phyloP scores from a whole-genome alignment of 2,888 invertebrate species.

The Lacanobia oleracea region DNA sequence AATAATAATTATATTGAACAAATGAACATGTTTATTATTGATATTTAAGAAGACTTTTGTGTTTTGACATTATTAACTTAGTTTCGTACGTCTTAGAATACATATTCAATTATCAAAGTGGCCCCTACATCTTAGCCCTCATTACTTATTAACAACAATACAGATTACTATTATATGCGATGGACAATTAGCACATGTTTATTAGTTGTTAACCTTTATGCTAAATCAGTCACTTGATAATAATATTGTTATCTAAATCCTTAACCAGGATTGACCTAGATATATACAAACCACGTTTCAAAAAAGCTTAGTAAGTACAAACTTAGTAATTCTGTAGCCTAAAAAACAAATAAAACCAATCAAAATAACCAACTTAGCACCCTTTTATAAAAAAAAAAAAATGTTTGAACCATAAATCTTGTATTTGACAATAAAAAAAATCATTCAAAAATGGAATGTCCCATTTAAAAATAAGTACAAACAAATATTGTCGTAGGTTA shows the following conservation, averaged over 20 bases:
- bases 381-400: neutral
- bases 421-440: neutral
- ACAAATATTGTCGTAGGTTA: slow-evolving; percentile 35
- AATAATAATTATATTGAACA: slow-evolving; percentile 31
- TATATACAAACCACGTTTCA: slow-evolving; percentile 16
- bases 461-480: slow-evolving; percentile 38
- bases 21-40: slow-evolving; percentile 25
- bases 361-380: slow-evolving; percentile 1
- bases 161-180: slow-evolving; percentile 7
- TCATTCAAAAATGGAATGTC: slow-evolving; percentile 54
- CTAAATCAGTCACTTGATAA: slow-evolving; percentile 44
- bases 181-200: slow-evolving; percentile 3
- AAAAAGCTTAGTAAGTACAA: slow-evolving; percentile 45
- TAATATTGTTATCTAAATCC: slow-evolving; percentile 5
- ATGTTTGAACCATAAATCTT: neutral
- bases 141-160: slow-evolving; percentile 12
- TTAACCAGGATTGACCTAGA: slow-evolving; percentile 8
- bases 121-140: slow-evolving; percentile 14
- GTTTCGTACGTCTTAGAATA: neutral
- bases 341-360: slow-evolving; percentile 3
- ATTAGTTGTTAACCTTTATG: slow-evolving; percentile 23
- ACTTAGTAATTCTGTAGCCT: slow-evolving; percentile 25
- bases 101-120: slow-evolving; percentile 14
- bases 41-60: slow-evolving; percentile 8
- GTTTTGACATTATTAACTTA: slow-evolving; percentile 23